These are phyloP conservation scores for Dicranocentrus wangi DNA, from an alignment of 2,888 invertebrate species.

Conservation along the genomic window DNA sequence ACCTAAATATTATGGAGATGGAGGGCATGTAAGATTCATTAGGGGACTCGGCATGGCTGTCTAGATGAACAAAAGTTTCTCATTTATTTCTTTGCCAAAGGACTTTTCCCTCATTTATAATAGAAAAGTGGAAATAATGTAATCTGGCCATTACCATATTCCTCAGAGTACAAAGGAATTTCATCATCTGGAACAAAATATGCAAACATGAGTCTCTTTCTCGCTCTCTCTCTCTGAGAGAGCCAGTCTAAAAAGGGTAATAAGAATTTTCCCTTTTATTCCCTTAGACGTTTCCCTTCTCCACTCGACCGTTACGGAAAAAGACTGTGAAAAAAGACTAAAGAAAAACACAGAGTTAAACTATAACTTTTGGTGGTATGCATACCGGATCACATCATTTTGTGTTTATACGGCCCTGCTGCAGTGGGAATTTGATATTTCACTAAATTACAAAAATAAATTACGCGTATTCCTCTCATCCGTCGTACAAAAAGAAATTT, in stretches of 20 bases:
- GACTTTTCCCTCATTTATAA: slow-evolving; percentile 60
- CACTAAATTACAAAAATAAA: slow-evolving; percentile 55
- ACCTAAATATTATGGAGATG: slow-evolving; percentile 1
- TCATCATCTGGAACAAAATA: slow-evolving; percentile 63
- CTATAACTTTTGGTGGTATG: too few relatives aligned
- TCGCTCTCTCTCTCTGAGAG: slow-evolving; percentile 30
- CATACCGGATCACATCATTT: slow-evolving; percentile 13
- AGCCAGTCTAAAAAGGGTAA: slow-evolving; percentile 39
- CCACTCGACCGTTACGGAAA: slow-evolving; percentile 27
- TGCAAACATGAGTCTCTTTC: slow-evolving; percentile 20
- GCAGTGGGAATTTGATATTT: slow-evolving; percentile 33
- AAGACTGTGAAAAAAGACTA: slow-evolving; percentile 29
- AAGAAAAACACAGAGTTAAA: neutral
- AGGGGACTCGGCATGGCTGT: slow-evolving; percentile 14
- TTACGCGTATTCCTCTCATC: slow-evolving; percentile 61
- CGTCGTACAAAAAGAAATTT: slow-evolving; percentile 61
- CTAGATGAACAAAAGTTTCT: slow-evolving; percentile 59
- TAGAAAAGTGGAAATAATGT: slow-evolving; percentile 60
- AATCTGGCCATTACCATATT: slow-evolving; percentile 43
- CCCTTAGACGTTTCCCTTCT: neutral
- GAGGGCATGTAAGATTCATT: slow-evolving; percentile 38
- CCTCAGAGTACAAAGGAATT: slow-evolving; percentile 54
- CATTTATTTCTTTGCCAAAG: slow-evolving; percentile 61
- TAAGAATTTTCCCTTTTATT: slow-evolving; percentile 40
- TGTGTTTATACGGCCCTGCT: slow-evolving; percentile 24